A percentile compares a stretch with the other conserved stretches of the same genome.
Evolutionary conservation across 2,113 vertebrate species (phyloP).

Genomic region (Mustela lutreola): DNA sequence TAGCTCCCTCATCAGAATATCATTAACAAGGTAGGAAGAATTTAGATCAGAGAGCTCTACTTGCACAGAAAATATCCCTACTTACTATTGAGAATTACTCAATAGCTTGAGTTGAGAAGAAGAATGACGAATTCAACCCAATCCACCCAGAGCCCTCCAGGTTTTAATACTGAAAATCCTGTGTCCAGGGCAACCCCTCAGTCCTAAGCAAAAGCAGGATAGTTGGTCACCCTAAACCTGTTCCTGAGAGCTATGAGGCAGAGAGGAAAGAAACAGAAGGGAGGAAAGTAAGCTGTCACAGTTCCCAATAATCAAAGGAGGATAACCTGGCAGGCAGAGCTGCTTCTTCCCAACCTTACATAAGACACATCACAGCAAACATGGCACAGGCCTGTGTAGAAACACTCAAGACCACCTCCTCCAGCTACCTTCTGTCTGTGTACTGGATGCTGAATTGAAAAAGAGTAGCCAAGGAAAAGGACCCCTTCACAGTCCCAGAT

Average conservation of each 20-base stretch:
- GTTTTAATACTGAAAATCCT: background rate
- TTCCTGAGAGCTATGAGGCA: background rate
- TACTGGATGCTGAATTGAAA: background rate
- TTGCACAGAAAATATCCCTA: background rate
- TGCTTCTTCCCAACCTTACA: background rate
- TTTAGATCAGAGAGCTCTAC: background rate
- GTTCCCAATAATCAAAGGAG: background rate
- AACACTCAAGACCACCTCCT: background rate
- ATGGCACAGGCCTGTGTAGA: too few relatives aligned
- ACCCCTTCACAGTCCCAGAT: background rate
- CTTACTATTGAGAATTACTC: background rate
- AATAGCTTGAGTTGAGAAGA: background rate
- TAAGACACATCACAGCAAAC: background rate
- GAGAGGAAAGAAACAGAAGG: background rate
- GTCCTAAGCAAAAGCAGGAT: background rate
- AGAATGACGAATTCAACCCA: background rate
- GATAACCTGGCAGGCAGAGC: rapidly evolving
- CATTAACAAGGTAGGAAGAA: background rate
- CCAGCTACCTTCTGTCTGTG: background rate
- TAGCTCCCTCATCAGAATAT: background rate
- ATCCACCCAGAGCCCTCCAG: background rate
- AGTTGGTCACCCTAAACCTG: background rate
- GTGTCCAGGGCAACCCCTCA: background rate
- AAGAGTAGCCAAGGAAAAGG: background rate
- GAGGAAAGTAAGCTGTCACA: background rate